Conservation (phyloP, 2,888 invertebrate genomes). For the Gari tellinella region DNA sequence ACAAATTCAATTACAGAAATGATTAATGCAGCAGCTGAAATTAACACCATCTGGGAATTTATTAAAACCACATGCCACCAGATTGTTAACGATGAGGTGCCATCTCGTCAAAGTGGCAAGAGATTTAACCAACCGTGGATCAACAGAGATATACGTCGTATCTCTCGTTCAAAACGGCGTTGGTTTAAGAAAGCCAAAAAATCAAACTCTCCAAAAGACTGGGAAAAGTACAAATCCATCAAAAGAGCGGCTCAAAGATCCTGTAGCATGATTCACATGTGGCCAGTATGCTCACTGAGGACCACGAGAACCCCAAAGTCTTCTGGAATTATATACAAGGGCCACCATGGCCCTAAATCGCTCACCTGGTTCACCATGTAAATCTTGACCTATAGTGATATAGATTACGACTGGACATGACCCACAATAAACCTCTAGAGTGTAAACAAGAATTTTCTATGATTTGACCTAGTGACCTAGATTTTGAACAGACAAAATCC, state of each 20-base stretch:
- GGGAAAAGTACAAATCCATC: background rate
- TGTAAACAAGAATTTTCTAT: too few relatives aligned
- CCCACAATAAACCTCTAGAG: too few relatives aligned
- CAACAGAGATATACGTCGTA: conserved; percentile 1
- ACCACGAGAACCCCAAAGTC: too few relatives aligned
- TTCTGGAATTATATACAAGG: too few relatives aligned
- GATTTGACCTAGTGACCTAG: too few relatives aligned
- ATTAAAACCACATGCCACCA: background rate
- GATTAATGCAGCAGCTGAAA: background rate
- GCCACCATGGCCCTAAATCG: too few relatives aligned
- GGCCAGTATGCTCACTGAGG: too few relatives aligned
- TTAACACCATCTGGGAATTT: background rate
- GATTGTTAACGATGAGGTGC: background rate
- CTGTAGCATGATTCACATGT: background rate
- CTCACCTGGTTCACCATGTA: too few relatives aligned
- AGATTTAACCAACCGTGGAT: conserved; percentile 1
- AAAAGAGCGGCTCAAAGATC: conserved; percentile 1
- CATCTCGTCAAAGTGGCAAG: conserved; percentile 1
- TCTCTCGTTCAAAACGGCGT: background rate
- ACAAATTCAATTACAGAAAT: too few relatives aligned
- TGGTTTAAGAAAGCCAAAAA: conserved; percentile 3
- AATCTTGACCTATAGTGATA: too few relatives aligned
- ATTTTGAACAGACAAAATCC: too few relatives aligned
- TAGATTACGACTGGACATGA: too few relatives aligned
- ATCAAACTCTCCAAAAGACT: background rate